These are phyloP conservation scores for Calliphora vomitoria DNA, from an alignment of 2,888 invertebrate genomes.

Conservation along the genomic window DNA sequence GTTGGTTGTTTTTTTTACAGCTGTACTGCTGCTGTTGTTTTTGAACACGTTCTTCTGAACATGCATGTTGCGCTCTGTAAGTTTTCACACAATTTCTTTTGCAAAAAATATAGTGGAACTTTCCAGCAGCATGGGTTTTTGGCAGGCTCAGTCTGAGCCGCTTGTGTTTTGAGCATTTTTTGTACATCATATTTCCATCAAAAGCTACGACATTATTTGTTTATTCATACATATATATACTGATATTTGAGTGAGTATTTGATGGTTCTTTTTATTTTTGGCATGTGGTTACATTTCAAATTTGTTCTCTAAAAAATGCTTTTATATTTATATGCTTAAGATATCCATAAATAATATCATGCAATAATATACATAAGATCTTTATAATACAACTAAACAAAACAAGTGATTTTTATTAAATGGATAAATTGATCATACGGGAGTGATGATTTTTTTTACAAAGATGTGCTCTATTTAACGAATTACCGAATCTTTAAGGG, in stretches of 20 bases:
- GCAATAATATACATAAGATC: not conserved
- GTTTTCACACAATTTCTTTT: no score
- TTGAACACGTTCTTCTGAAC: no score
- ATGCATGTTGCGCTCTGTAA: no score
- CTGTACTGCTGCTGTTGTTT: no score
- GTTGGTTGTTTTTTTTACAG: no score
- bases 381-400: not conserved
- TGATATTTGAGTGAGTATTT: not conserved
- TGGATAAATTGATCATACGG: not conserved
- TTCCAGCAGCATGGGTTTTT: not conserved
- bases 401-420: not conserved
- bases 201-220: conserved; percentile 3
- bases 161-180: not conserved
- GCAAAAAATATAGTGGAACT: not conserved
- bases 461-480: conserved; percentile 4
- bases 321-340: no score
- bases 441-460: conserved; percentile 16
- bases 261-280: not conserved
- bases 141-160: not conserved
- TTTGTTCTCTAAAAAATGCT: not conserved
- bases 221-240: no score
- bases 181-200: not conserved
- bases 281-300: not conserved
- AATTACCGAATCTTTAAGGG: not conserved
- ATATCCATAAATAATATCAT: not conserved